Percentiles rank a stretch among this genome's conserved stretches.
Conservation (phyloP, 2,797 vertebrate genomes). For the Myripristis murdjan region DNA sequence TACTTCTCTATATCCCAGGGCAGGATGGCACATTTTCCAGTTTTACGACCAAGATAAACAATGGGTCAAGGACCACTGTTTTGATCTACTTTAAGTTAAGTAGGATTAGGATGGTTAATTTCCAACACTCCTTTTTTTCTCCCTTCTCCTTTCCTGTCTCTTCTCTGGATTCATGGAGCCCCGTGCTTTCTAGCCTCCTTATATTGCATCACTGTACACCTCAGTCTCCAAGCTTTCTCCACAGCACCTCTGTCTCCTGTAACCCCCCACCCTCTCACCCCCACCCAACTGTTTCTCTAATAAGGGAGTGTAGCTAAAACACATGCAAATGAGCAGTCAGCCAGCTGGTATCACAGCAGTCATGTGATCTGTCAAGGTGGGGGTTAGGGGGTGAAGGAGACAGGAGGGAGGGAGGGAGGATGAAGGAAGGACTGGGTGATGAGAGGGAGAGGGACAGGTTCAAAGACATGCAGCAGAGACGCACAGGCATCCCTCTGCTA, state of each 20-base stretch:
- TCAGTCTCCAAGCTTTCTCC: conserved; percentile 45
- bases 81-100: conserved; percentile 9
- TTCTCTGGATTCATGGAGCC: no score
- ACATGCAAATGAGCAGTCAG: conserved; percentile 86
- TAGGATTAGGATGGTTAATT: conserved; percentile 19
- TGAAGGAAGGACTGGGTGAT: conserved; percentile 38
- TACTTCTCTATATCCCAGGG: background rate
- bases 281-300: conserved; percentile 68
- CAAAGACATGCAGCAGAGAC: conserved; percentile 62
- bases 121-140: conserved; percentile 21
- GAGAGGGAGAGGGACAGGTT: conserved; percentile 55
- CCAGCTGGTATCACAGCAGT: conserved; percentile 86
- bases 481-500: conserved; percentile 33
- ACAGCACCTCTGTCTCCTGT: conserved; percentile 29
- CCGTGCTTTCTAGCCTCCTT: conserved; percentile 39
- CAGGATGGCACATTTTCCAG: background rate
- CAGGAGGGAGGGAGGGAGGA: conserved; percentile 36
- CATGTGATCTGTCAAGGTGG: conserved; percentile 86
- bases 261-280: conserved; percentile 39
- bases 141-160: background rate
- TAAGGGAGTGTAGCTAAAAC: conserved; percentile 79
- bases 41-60: conserved; percentile 10
- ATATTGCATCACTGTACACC: conserved; percentile 15
- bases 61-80: conserved; percentile 20
- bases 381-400: conserved; percentile 80